phyloP scores from a whole-genome alignment of 1,140 invertebrate genomes.

The Neodiprion virginianus region DNA sequence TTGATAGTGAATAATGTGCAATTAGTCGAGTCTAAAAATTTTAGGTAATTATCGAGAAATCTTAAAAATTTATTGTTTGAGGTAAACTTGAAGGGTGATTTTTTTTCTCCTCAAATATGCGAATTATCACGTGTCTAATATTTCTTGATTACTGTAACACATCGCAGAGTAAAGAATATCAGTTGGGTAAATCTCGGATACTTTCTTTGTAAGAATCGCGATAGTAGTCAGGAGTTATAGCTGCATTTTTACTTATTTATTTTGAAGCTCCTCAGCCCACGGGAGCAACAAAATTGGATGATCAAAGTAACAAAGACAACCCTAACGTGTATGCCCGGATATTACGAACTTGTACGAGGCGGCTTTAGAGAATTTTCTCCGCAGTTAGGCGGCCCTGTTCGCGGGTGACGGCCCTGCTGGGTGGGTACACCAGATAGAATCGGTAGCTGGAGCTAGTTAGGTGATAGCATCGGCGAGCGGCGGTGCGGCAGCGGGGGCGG shows the following conservation, averaged over 20 bases:
- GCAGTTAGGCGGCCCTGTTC: conserved; percentile 46
- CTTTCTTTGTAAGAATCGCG: not conserved
- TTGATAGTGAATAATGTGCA: too few species aligned
- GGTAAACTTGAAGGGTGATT: too few species aligned
- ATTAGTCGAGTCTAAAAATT: too few species aligned
- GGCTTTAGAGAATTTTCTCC: conserved; percentile 19
- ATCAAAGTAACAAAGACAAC: not conserved
- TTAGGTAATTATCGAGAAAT: too few species aligned
- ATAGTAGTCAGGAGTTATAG: not conserved
- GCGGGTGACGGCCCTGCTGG: conserved; percentile 53
- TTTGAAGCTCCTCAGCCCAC: not conserved
- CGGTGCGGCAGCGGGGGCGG: conserved; percentile 42
- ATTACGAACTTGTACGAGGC: too few species aligned
- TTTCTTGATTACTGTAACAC: too few species aligned
- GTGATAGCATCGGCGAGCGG: conserved; percentile 59
- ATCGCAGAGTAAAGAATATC: too few species aligned
- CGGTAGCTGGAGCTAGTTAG: conserved; percentile 64
- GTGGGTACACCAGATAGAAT: conserved; percentile 59
- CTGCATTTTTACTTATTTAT: not conserved
- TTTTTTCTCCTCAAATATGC: too few species aligned
- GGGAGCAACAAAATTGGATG: not conserved
- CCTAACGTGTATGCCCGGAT: too few species aligned
- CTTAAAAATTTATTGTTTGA: too few species aligned
- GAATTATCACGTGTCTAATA: too few species aligned
- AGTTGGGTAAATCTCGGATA: too few species aligned